Evolutionary conservation across 2,797 vertebrate species (phyloP).

Genomic region (Avahi laniger): DNA sequence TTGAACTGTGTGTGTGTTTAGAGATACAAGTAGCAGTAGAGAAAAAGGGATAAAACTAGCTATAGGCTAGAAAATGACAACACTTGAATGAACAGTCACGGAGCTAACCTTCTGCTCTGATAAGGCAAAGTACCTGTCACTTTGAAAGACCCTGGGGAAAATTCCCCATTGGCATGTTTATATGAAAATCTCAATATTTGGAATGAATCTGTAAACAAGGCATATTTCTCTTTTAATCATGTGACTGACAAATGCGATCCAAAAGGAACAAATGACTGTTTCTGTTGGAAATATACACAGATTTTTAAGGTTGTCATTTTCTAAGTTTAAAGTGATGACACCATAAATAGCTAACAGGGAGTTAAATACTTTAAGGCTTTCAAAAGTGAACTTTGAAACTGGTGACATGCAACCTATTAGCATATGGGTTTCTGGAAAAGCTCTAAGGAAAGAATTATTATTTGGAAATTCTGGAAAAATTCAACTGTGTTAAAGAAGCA

Average conservation of each 20-base stretch:
- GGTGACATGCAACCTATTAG: neutral
- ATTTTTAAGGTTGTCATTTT: neutral
- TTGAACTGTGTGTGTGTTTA: neutral
- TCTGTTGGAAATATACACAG: neutral
- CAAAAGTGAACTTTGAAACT: neutral
- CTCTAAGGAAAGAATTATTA: slow-evolving; percentile 16
- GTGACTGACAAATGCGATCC: neutral
- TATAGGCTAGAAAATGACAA: neutral
- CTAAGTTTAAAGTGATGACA: neutral
- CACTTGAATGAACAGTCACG: neutral
- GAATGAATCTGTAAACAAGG: slow-evolving; percentile 18
- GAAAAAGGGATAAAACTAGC: neutral
- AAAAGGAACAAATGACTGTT: slow-evolving; percentile 1
- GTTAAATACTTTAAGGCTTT: neutral
- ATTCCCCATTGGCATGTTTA: neutral
- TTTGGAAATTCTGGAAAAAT: slow-evolving; percentile 31
- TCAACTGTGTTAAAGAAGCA: neutral
- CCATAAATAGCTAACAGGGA: neutral
- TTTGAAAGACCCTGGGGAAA: neutral
- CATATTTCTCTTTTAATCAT: slow-evolving; percentile 22
- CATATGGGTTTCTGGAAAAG: slow-evolving; percentile 27
- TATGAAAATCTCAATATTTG: slow-evolving; percentile 34
- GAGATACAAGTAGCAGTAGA: neutral
- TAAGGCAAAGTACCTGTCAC: neutral
- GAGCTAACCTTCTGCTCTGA: neutral